These are phyloP conservation scores for Coregonus suidteri DNA, from an alignment of 2,797 vertebrate species.

Conservation along the genomic window DNA sequence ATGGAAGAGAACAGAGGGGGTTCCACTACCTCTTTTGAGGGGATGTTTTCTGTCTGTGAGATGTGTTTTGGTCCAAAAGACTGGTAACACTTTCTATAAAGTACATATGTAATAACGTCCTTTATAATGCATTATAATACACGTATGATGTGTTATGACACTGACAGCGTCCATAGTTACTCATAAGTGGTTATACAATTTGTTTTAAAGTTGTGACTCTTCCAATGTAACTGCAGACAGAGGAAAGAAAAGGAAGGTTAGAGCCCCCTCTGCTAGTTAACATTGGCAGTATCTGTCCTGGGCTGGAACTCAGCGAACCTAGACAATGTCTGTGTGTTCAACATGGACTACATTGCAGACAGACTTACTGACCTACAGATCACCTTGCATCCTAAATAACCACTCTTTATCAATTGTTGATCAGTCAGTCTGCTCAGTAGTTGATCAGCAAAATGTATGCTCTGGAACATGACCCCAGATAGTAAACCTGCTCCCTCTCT, in stretches of 20 bases:
- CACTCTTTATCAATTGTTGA: no score
- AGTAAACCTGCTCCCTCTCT: not conserved
- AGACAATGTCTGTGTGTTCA: no score
- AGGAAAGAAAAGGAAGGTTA: not conserved
- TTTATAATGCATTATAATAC: not conserved
- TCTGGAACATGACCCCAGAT: no score
- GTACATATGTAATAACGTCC: not conserved
- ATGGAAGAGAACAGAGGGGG: conserved; percentile 23
- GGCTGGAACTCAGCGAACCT: no score
- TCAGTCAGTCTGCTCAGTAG: no score
- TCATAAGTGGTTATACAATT: not conserved
- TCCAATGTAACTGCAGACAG: not conserved
- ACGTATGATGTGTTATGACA: not conserved
- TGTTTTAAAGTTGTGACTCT: not conserved
- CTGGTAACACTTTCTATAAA: not conserved
- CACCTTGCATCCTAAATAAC: no score
- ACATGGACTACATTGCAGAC: no score
- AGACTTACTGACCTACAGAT: no score
- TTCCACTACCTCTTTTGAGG: conserved; percentile 16
- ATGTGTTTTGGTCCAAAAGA: not conserved
- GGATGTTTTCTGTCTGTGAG: no score
- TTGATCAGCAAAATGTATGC: not conserved
- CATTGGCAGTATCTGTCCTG: no score
- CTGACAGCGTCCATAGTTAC: not conserved
- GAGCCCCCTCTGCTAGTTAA: conserved; percentile 63